Base-by-base conservation (phyloP, 2,113 vertebrate genomes). In the Sorex araneus region DNA sequence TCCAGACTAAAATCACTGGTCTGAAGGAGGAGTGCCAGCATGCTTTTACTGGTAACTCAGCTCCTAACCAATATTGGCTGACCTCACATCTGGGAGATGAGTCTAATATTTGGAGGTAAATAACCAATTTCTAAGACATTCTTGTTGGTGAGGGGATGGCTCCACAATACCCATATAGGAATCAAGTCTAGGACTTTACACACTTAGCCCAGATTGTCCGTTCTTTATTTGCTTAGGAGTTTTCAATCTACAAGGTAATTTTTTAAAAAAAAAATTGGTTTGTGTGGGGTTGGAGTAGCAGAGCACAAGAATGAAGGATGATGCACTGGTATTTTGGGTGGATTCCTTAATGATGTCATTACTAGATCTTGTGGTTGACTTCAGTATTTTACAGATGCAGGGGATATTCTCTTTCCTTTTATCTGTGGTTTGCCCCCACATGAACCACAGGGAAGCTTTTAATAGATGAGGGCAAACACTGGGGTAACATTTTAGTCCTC, bases 271-370 rank as follows among this genome's bases (percentile, higher is more conserved):
- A 40, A 71, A 74, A 78, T 60, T 70, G 69, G 87, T 85, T 91
- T 69, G 21, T 40, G 25, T 73, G 45, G 67, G 10, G 36, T 81
- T 84, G 54, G 67, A 73, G 63, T 32, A 40, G 9, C 30, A 75
- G 8, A 67, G 28, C 69, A n/a, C 32, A 30, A 0, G 2, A 60
- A 7, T n/a, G 36, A 28, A 47, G 43, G 50, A 36, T 18, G 50
- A 36, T 18, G 18, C 23, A 5, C 28, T 81, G 40, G 74, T 74
- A 64, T 88, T 78, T 84, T 70, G 27, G 88, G 76, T 93, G 50
- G 60, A 91, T 88, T 95, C 47, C 70, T 69, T 77, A 67, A 63
- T n/a, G 9, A 11, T 90, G 75, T 94, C 86, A 93, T 88, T 25
- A 15, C 69, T 6, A 90, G 50, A 54, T 23, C 4, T 82, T 7